Base-by-base conservation (phyloP, 2,797 vertebrate genomes). In the Phalloptychus januarius region DNA sequence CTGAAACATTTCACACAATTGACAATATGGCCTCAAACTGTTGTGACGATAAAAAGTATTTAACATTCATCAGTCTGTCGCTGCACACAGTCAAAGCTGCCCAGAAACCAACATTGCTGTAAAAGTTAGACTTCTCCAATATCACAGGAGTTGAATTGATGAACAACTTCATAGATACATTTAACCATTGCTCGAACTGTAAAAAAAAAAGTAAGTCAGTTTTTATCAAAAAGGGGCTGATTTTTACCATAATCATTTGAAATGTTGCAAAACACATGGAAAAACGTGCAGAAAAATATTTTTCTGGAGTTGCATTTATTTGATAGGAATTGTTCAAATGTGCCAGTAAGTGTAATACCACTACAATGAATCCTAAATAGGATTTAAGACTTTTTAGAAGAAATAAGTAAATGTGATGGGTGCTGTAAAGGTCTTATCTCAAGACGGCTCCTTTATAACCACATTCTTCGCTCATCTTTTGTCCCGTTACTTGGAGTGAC, bases 381-480 rank as follows among this genome's bases (percentile, higher is more conserved):
- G 7, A 28, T 58, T 58, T 13, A 58, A 31, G 28, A 56, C 25
- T 63, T 63, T 63, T 63, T 36, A 63, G 2, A 6, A 31, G 28
- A 61, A 16, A 16, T 56, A 5, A 63, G 20, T 63, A 18, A 63
- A 18, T 31, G 28, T 58, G 28, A 2, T 18, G 31, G 5, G 58
- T 33, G n/a, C 25, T 13, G 4, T 56, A 56, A 54, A 58, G 77
- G 79, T 67, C 10, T 48, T 25, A 63, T 78, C n/a, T 72, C 23
- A 77, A 42, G 67, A 67, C 3, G 5, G 42, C 50, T 61, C n/a
- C 48, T 45, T 87, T 85, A 63, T 40, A 20, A 80, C 67, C 48
- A 18, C 67, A 52, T 44, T 74, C 28, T 71, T 70, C 20, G 38
- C 18, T 56, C 13, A 0, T 46, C 69, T 69, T 71, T 48, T 46